Percentiles rank a stretch among this genome's conserved stretches.
phyloP scores from a whole-genome alignment of 2,113 vertebrate genomes.

The Trematocara variabile region DNA sequence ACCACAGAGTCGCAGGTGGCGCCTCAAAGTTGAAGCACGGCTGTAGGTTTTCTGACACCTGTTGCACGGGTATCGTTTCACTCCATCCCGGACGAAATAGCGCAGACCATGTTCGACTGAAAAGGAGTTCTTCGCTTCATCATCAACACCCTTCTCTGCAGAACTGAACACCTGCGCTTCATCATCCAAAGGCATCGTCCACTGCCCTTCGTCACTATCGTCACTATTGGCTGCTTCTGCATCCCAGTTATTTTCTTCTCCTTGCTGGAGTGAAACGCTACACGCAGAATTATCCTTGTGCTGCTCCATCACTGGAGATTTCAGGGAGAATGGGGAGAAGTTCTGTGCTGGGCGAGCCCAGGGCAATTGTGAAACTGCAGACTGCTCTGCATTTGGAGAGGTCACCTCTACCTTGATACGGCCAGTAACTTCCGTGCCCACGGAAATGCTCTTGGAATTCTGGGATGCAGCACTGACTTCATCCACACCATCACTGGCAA shows the following conservation, averaged over 20 bases:
- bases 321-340: constrained; percentile 43
- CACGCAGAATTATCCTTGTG: not conserved
- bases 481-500: not conserved
- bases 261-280: not conserved
- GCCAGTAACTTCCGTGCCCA: constrained; percentile 50
- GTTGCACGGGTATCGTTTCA: constrained; percentile 68
- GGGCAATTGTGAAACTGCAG: constrained; percentile 2
- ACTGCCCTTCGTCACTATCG: constrained; percentile 42
- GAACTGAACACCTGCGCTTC: constrained; percentile 54
- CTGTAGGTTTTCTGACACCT: constrained; percentile 74
- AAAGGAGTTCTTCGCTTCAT: not conserved
- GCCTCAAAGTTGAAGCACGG: constrained; percentile 61
- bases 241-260: constrained; percentile 19
- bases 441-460: constrained; percentile 21
- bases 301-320: constrained; percentile 6
- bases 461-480: not conserved
- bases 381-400: not conserved
- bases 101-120: constrained; percentile 12
- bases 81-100: constrained; percentile 58
- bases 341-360: constrained; percentile 35
- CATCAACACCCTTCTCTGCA: constrained; percentile 8
- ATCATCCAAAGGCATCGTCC: constrained; percentile 73
- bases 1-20: constrained; percentile 70
- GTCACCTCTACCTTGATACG: constrained; percentile 55
- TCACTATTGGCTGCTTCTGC: not conserved